Evolutionary conservation across 2,888 invertebrate genomes (phyloP).

Genomic region (Amorpha juglandis): DNA sequence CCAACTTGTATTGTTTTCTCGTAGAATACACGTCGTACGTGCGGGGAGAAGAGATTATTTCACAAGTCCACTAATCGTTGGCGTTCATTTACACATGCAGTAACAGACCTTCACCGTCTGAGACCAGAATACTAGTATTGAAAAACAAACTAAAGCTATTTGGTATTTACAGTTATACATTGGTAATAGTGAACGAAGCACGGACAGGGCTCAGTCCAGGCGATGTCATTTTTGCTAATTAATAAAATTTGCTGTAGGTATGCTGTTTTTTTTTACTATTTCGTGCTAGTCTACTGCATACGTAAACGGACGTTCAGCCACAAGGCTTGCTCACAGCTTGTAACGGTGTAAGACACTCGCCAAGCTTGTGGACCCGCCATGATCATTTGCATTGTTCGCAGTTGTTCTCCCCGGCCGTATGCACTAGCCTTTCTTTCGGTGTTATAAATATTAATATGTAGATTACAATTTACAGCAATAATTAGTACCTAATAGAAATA

Average conservation of each 20-base stretch:
- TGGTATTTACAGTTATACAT: background rate
- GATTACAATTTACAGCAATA: conserved; percentile 80
- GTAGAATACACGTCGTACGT: conserved; percentile 59
- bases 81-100: background rate
- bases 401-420: conserved; percentile 46
- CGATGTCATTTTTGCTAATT: background rate
- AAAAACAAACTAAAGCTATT: background rate
- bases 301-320: too few species aligned
- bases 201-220: background rate
- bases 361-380: conserved; percentile 30
- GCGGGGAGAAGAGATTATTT: conserved; percentile 51
- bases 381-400: conserved; percentile 29
- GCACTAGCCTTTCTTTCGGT: conserved; percentile 79
- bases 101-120: background rate
- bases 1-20: conserved; percentile 78
- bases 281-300: too few species aligned
- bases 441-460: conserved; percentile 69
- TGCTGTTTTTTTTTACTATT: background rate
- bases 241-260: background rate
- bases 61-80: background rate
- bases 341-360: conserved; percentile 7
- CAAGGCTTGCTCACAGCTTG: background rate
- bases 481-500: conserved; percentile 79
- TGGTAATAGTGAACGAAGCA: background rate
- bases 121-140: background rate